These are phyloP conservation scores for Drosophila athabasca DNA, from an alignment of 1,140 invertebrate species.

Conservation along the genomic window DNA sequence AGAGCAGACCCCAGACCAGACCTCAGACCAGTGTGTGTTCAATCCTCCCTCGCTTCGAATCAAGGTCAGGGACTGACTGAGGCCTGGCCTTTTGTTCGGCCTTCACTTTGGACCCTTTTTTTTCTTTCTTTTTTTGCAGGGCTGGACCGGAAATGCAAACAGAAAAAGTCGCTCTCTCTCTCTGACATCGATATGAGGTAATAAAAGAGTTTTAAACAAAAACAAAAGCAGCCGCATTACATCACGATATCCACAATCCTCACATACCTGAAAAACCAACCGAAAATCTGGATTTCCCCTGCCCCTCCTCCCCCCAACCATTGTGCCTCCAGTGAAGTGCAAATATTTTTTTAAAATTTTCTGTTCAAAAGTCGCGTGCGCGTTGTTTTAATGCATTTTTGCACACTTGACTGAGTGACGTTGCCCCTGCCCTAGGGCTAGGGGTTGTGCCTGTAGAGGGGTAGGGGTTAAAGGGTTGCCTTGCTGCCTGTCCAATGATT, in stretches of 20 bases:
- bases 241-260: slow-evolving; percentile 17
- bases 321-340: slow-evolving; percentile 51
- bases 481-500: slow-evolving; percentile 60
- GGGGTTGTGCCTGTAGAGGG: slow-evolving; percentile 12
- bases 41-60: slow-evolving; percentile 31
- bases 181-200: slow-evolving; percentile 73
- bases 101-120: slow-evolving; percentile 30
- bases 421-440: slow-evolving; percentile 52
- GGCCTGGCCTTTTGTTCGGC: neutral
- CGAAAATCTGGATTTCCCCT: slow-evolving; percentile 4
- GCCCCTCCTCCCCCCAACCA: neutral
- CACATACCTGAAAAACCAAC: neutral
- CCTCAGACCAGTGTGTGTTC: neutral
- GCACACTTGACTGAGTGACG: slow-evolving; percentile 72
- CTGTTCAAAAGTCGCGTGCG: slow-evolving; percentile 61
- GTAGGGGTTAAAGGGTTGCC: slow-evolving; percentile 34
- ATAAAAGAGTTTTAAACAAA: slow-evolving; percentile 75
- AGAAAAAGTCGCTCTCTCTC: slow-evolving; percentile 45
- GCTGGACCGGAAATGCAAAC: slow-evolving; percentile 59
- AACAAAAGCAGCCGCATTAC: slow-evolving; percentile 59
- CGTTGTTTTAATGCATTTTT: slow-evolving; percentile 75
- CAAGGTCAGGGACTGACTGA: slow-evolving; percentile 6
- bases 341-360: slow-evolving; percentile 56
- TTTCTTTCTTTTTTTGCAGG: slow-evolving; percentile 10
- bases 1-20: neutral